These are phyloP conservation scores for Catagonus wagneri DNA, from an alignment of 2,113 vertebrate genomes.

Conservation along the genomic window DNA sequence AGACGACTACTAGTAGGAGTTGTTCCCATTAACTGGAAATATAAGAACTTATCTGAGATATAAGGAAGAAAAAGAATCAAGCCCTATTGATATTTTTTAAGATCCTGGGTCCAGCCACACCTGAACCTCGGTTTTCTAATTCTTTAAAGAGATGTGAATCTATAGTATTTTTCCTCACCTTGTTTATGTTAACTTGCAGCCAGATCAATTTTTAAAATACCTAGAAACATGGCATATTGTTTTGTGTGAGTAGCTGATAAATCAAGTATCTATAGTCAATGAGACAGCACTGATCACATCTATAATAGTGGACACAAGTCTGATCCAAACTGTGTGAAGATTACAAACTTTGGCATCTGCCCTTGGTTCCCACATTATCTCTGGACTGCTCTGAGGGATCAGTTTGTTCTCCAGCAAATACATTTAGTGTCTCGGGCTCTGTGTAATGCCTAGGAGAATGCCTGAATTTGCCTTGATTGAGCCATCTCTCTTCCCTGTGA, in stretches of 20 bases:
- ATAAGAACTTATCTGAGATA: neutral
- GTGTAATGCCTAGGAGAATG: neutral
- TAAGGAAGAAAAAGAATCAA: neutral
- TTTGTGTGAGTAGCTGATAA: conserved; percentile 33
- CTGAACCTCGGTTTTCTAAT: neutral
- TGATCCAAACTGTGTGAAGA: neutral
- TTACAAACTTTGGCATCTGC: neutral
- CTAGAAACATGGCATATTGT: conserved; percentile 26
- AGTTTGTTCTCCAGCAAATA: neutral
- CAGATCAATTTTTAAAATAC: conserved; percentile 26
- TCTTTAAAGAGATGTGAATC: conserved; percentile 13
- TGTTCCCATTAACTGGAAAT: neutral
- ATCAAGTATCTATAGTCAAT: neutral
- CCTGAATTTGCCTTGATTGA: neutral
- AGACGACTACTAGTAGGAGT: neutral
- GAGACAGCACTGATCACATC: neutral
- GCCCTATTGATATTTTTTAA: neutral
- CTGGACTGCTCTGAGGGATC: neutral
- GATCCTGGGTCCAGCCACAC: neutral
- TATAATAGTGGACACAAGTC: neutral
- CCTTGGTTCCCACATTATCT: neutral
- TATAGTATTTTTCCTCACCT: neutral
- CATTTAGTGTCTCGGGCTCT: neutral
- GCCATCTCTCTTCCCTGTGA: neutral
- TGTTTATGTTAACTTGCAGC: conserved; percentile 30